Evolutionary conservation across 2,888 invertebrate species (phyloP), one percentile per base, ranked within the genome.

Genomic region (Acrocyrtus sp.): DNA sequence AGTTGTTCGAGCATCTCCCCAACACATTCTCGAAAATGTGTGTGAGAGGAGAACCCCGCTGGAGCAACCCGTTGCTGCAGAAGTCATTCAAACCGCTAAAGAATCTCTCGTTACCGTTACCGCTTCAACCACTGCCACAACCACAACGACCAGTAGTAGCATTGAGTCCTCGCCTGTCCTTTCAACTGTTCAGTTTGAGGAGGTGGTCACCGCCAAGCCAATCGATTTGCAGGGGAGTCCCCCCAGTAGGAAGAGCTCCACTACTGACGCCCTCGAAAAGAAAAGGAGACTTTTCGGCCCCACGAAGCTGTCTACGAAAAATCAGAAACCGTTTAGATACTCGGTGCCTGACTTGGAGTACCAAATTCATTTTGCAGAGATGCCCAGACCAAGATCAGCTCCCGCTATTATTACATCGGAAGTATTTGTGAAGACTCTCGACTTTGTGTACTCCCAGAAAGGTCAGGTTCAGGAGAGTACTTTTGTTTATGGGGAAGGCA

Each of bases 321-420:
- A 77, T 41, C 74, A 74, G 48, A 72, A 74, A 41, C 73, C 70
- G 39, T 65, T 75, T 27, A 68, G 76, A 12, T 74, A 79, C 47
- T 80, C 80, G 54, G 76, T 79, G 61, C 80, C 80, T 24, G 80
- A 80, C 62, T 63, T 80, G 61, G 79, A 80, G 48, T 80, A 79
- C 65, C 78, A 78, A 72, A 80, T 80, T 65, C 78, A 80, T 24
- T 78, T 72, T 60, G 68, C 76, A 21, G 75, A 77, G 56, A 73
- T 80, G 21, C 78, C 78, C 5, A 68, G 80, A 57, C 80, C 80
- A 10, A 72, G 78, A 22, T 80, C 80, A 5, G 80, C 80, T n/a
- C 80, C 80, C 8, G 80, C 79, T 12, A 78, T 80, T 21, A 80
- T 79, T 43, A 80, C 80, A 5, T 80, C 80, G 1, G 80, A 80